Evolutionary conservation across 2,888 invertebrate species (phyloP), one percentile per base, ranked within the genome.

Genomic region (Sclerodermus sp.): DNA sequence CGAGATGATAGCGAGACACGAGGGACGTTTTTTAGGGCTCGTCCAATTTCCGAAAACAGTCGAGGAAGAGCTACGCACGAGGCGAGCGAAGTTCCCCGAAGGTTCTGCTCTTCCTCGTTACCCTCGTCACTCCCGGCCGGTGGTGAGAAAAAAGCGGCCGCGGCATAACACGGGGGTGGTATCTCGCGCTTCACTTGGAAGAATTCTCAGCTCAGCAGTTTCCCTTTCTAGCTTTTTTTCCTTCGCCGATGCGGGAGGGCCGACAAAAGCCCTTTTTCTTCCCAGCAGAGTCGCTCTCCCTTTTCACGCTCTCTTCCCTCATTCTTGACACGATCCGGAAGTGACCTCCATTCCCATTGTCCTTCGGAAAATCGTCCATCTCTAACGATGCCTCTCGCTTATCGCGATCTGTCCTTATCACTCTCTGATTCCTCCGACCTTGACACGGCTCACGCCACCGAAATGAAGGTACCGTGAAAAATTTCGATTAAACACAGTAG

Each of bases 21-120:
- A 23, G 23, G 73, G 71, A 74, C 74, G 77, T 78, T 80, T 80
- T 79, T 78, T 76, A 76, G 68, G 68, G 72, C 70, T 70, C 73
- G 75, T 79, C 75, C 80, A 80, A 81, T 81, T 81, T 80, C 78
- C 77, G 78, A 79, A 81, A 79, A 79, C 78, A 78, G 76, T 79
- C 75, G 70, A 60, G 5, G 17, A 10, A 8, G 37, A 16, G 16
- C 1, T 15, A 29, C 17, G n/a, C 13, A 14, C 14, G 34, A 30
- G 37, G 30, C 42, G 17, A 13, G n/a, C n/a, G 44, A 3, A 30
- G 42, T 32, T 32, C 36, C 34, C 47, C 41, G 36, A 42, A 51
- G 40, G 44, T 43, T 37, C 42, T 51, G 13, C n/a, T 38, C 38
- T 14, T 40, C 45, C 43, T 37, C 34, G 47, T 51, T 48, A 32